phyloP scores from a whole-genome alignment of 2,797 vertebrate species.

The Galago senegalensis region DNA sequence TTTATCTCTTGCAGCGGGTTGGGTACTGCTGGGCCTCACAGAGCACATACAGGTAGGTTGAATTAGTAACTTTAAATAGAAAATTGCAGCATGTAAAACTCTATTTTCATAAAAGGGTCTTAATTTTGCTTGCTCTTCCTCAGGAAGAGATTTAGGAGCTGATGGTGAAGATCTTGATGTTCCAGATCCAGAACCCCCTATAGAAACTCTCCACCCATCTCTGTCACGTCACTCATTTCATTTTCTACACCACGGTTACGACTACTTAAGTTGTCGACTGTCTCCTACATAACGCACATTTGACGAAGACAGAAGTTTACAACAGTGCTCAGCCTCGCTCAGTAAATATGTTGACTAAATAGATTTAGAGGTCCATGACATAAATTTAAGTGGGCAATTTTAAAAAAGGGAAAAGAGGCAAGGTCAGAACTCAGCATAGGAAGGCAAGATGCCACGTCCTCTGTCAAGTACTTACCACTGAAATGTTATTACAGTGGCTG shows the following conservation, averaged over 20 bases:
- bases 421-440: background rate
- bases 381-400: slow-evolving; percentile 15
- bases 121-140: background rate
- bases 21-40: no score
- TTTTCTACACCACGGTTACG: background rate
- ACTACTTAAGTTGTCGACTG: background rate
- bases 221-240: background rate
- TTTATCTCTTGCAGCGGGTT: background rate
- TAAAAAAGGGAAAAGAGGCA: background rate
- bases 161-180: background rate
- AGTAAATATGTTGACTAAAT: background rate
- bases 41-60: background rate
- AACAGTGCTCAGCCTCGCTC: background rate
- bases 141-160: background rate
- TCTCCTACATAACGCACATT: background rate
- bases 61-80: slow-evolving; percentile 43
- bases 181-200: background rate
- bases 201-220: background rate
- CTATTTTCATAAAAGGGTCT: background rate
- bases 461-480: background rate
- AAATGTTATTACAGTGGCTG: background rate
- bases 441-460: background rate
- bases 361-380: background rate
- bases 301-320: slow-evolving; percentile 11
- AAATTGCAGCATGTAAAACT: background rate